Percentiles rank a stretch among this genome's conserved stretches.
phyloP scores from a whole-genome alignment of 1,140 invertebrate species.

The Drosophila parvula region DNA sequence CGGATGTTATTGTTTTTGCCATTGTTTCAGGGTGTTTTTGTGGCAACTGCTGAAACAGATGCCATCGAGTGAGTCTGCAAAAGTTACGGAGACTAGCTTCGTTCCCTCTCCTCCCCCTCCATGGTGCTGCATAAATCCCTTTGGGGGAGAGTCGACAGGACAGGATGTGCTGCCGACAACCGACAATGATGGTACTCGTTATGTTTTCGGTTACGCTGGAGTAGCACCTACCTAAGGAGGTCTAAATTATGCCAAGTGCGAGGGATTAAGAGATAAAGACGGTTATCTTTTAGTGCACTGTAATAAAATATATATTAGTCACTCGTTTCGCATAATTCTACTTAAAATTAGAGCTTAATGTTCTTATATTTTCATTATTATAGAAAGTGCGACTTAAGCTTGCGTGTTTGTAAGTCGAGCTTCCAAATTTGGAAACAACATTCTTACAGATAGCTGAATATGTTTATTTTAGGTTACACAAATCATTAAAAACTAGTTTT shows the following conservation, averaged over 20 bases:
- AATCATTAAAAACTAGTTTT: too few species aligned
- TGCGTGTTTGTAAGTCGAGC: too few species aligned
- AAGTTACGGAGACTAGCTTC: not conserved
- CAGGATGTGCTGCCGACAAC: constrained; percentile 32
- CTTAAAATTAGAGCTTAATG: too few species aligned
- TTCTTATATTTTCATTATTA: too few species aligned
- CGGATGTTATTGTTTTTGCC: constrained; percentile 47
- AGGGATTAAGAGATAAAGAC: not conserved
- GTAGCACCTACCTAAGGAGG: constrained; percentile 7
- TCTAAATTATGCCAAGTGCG: constrained; percentile 23
- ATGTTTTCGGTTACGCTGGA: constrained; percentile 21
- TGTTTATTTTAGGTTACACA: too few species aligned
- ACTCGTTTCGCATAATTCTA: too few species aligned
- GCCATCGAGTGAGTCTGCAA: constrained; percentile 26
- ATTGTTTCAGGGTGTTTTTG: constrained; percentile 44
- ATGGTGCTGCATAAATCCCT: constrained; percentile 21
- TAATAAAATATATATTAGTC: too few species aligned
- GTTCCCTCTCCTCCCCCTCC: not conserved
- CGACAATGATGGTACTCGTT: constrained; percentile 51
- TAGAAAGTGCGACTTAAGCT: too few species aligned
- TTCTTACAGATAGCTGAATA: too few species aligned
- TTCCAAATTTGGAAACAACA: too few species aligned
- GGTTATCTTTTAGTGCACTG: too few species aligned
- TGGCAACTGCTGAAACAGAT: constrained; percentile 46
- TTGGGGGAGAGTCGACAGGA: constrained; percentile 35